Evolutionary conservation across 2,113 vertebrate species (phyloP).

Genomic region (Syngnathus typhle): DNA sequence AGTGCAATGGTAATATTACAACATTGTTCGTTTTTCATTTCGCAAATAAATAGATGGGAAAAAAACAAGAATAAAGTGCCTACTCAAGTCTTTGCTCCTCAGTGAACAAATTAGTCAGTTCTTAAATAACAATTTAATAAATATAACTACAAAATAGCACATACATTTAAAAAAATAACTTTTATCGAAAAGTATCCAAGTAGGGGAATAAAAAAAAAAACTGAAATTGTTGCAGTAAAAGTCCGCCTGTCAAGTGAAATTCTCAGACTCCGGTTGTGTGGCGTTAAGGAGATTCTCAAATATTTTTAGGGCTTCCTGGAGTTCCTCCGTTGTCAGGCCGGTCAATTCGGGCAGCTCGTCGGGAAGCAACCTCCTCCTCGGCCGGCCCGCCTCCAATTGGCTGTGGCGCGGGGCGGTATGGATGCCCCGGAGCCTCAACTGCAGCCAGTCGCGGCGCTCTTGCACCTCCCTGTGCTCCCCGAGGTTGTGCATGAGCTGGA

Average conservation of each 20-base stretch:
- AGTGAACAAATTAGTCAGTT: not conserved
- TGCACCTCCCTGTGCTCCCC: slow-evolving; percentile 73
- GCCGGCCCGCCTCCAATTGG: slow-evolving; percentile 31
- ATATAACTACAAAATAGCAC: slow-evolving; percentile 25
- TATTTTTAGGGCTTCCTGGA: slow-evolving; percentile 39
- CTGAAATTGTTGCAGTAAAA: slow-evolving; percentile 19
- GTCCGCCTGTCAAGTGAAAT: not conserved
- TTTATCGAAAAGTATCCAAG: not conserved
- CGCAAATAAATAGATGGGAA: slow-evolving; percentile 6
- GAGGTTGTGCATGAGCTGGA: slow-evolving; percentile 88
- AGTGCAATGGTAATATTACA: not conserved
- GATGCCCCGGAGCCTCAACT: slow-evolving; percentile 76
- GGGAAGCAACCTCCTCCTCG: slow-evolving; percentile 45
- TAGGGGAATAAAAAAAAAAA: not conserved
- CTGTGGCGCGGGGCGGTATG: slow-evolving; percentile 63
- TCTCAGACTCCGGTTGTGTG: slow-evolving; percentile 25
- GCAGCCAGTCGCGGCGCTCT: slow-evolving; percentile 85
- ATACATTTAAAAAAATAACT: not conserved
- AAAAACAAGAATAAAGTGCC: not conserved
- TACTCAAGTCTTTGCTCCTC: not conserved
- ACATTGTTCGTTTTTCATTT: slow-evolving; percentile 34
- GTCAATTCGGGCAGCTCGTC: slow-evolving; percentile 47
- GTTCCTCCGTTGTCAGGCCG: slow-evolving; percentile 54
- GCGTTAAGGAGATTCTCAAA: slow-evolving; percentile 49
- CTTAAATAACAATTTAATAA: slow-evolving; percentile 29